Percentiles rank a stretch among this genome's conserved stretches.
Conservation (phyloP, 2,888 invertebrate genomes). For the Ceratothoa steindachneri region DNA sequence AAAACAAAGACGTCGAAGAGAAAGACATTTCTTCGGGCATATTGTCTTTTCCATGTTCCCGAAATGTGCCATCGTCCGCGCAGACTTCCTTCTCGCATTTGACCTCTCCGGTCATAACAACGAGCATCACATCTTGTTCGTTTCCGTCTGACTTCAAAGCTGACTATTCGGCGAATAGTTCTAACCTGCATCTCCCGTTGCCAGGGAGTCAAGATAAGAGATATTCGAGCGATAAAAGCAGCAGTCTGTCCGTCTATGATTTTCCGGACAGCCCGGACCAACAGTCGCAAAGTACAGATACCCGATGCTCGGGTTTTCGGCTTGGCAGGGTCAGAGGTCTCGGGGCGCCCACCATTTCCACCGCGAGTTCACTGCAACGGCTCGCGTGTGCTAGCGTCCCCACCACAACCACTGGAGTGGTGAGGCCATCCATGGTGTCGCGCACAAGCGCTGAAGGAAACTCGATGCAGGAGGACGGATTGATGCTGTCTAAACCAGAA, state of each 20-base stretch:
- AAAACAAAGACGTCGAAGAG: neutral
- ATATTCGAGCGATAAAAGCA: constrained; percentile 1
- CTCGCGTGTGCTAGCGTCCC: constrained; percentile 46
- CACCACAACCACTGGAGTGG: neutral
- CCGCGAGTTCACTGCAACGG: constrained; percentile 14
- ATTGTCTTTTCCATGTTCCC: constrained; percentile 2
- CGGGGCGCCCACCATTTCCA: neutral
- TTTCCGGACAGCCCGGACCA: constrained; percentile 41
- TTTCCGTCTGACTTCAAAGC: neutral
- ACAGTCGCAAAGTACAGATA: constrained; percentile 22
- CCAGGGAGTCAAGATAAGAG: neutral
- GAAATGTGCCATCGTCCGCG: constrained; percentile 1
- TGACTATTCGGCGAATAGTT: neutral
- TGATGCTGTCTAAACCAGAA: neutral
- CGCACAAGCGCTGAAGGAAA: constrained; percentile 15
- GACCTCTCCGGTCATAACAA: constrained; percentile 1
- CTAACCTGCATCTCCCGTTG: neutral
- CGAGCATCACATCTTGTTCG: neutral
- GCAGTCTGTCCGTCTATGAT: constrained; percentile 30
- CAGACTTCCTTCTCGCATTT: neutral
- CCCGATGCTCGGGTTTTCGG: constrained; percentile 41
- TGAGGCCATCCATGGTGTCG: neutral
- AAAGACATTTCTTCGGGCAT: neutral
- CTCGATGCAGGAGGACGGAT: neutral
- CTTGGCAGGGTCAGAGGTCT: constrained; percentile 47